A percentile compares a stretch with the other conserved stretches of the same genome.
These are phyloP conservation scores for Hystrix brachyura DNA, from an alignment of 2,113 vertebrate genomes.

Conservation along the genomic window DNA sequence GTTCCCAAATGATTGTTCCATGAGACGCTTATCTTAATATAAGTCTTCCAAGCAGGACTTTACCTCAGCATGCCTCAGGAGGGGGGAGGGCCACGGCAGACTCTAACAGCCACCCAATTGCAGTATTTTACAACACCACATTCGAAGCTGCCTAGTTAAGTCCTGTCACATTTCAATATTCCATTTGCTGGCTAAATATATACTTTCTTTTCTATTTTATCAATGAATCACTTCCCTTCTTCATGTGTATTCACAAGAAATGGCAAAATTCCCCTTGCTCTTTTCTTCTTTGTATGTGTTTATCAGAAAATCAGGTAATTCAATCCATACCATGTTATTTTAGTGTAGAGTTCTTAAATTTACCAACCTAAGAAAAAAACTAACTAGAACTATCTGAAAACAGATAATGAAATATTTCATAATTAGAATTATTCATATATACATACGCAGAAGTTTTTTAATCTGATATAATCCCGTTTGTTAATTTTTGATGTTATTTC, in stretches of 20 bases:
- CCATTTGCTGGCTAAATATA: background rate
- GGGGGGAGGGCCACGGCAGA: accelerated
- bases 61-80: background rate
- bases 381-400: background rate
- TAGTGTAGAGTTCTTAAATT: background rate
- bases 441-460: background rate
- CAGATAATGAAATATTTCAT: background rate
- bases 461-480: background rate
- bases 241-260: background rate
- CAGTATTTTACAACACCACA: accelerated
- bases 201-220: background rate
- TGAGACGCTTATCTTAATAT: too few relatives aligned
- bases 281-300: background rate
- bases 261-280: background rate
- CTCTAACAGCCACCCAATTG: accelerated
- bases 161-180: background rate
- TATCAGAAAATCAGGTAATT: background rate
- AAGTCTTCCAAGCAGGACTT: accelerated
- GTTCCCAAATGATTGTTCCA: background rate
- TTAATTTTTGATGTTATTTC: background rate
- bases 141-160: too few relatives aligned
- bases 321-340: background rate
- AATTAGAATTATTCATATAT: background rate
- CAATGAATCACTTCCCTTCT: background rate
- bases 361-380: background rate